phyloP scores from a whole-genome alignment of 1,140 invertebrate species.

The Cheumatopsyche charites region DNA sequence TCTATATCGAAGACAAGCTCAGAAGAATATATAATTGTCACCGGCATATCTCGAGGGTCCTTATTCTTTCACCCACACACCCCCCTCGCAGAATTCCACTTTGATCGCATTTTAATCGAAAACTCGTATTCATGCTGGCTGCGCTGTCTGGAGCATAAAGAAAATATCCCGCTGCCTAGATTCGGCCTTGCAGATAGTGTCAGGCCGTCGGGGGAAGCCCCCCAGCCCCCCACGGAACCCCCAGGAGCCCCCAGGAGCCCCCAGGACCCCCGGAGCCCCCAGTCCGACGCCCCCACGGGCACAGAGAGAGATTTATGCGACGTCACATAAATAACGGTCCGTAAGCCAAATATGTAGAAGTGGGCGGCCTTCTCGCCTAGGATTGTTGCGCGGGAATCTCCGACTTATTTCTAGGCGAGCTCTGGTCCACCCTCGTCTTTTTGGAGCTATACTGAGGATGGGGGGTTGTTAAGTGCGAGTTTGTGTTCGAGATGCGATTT shows the following conservation, averaged over 20 bases:
- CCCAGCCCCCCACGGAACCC: no score
- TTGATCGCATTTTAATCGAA: conserved; percentile 41
- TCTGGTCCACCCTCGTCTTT: not conserved
- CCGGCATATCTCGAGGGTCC: conserved; percentile 15
- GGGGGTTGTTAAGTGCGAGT: not conserved
- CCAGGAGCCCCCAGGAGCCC: no score
- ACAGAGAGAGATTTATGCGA: conserved; percentile 48
- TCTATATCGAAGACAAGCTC: not conserved
- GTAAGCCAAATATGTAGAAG: conserved; percentile 46
- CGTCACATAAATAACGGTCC: conserved; percentile 48
- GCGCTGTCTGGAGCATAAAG: conserved; percentile 48
- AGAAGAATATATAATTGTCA: conserved; percentile 29
- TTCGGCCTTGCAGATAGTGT: conserved; percentile 49
- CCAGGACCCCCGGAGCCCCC: no score
- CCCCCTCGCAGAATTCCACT: conserved; percentile 27
- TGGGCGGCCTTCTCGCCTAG: conserved; percentile 21
- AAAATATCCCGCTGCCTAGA: conserved; percentile 48
- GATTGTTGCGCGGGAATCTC: conserved; percentile 32
- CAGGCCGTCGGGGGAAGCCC: conserved; percentile 26
- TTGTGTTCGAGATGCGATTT: not conserved
- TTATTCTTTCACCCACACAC: conserved; percentile 33
- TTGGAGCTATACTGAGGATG: not conserved
- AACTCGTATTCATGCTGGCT: conserved; percentile 41
- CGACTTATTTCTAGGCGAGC: not conserved
- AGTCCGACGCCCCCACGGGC: conserved; percentile 25